phyloP scores from a whole-genome alignment of 2,113 vertebrate genomes.

The Ancistrus triradiatus region DNA sequence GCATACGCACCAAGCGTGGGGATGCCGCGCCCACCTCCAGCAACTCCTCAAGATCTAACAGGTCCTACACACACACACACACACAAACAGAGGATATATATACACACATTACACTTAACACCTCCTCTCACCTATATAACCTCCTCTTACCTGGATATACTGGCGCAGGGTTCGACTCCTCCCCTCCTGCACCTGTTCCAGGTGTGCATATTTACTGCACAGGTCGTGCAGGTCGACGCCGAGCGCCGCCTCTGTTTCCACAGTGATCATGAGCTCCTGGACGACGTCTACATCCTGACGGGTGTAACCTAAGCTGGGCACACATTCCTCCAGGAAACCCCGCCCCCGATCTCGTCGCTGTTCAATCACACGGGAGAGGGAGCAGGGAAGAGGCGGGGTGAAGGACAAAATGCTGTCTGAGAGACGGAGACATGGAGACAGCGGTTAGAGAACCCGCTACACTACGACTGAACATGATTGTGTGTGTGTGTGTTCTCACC shows the following conservation, averaged over 20 bases:
- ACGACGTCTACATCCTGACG: slow-evolving; percentile 59
- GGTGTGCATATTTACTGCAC: slow-evolving; percentile 51
- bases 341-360: slow-evolving; percentile 38
- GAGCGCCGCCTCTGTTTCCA: slow-evolving; percentile 65
- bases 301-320: slow-evolving; percentile 59
- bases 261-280: slow-evolving; percentile 61
- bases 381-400: slow-evolving; percentile 67
- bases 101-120: neutral
- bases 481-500: slow-evolving; percentile 61
- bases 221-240: slow-evolving; percentile 72
- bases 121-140: neutral
- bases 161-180: slow-evolving; percentile 64
- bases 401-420: slow-evolving; percentile 48
- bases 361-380: slow-evolving; percentile 67
- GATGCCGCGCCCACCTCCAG: slow-evolving; percentile 71
- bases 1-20: slow-evolving; percentile 65
- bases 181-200: slow-evolving; percentile 52
- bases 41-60: slow-evolving; percentile 66
- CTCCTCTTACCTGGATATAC: slow-evolving; percentile 64
- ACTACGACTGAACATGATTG: slow-evolving; percentile 9
- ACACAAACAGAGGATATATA: neutral
- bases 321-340: slow-evolving; percentile 51
- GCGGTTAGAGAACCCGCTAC: neutral
- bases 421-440: neutral
- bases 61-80: slow-evolving; percentile 36